phyloP scores from a whole-genome alignment of 2,113 vertebrate genomes.

The Chloroceryle aenea region DNA sequence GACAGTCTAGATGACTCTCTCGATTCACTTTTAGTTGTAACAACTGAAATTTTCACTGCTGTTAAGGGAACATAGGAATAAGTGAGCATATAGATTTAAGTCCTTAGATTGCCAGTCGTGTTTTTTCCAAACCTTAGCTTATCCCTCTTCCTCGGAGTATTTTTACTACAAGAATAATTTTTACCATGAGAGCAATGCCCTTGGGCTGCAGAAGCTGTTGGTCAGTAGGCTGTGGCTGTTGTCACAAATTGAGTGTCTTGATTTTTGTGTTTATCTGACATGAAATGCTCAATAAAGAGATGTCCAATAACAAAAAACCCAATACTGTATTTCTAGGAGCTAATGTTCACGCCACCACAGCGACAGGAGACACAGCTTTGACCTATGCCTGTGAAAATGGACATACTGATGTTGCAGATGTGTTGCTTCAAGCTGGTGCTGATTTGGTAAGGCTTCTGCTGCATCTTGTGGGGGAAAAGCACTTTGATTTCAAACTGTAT shows the following conservation, averaged over 20 bases:
- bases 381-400: conserved; percentile 99
- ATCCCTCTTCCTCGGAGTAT: not conserved
- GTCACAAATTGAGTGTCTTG: not conserved
- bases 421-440: conserved; percentile 95
- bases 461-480: not conserved
- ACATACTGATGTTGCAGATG: conserved; percentile 97
- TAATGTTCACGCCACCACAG: conserved; percentile 97
- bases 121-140: not conserved
- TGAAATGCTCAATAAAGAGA: not conserved
- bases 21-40: not conserved
- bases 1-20: not conserved
- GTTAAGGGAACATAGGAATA: not conserved
- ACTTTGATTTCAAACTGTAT: not conserved
- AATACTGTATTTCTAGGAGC: conserved; percentile 81
- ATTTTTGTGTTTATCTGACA: not conserved
- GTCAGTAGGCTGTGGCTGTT: not conserved
- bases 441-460: conserved; percentile 87
- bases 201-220: not conserved
- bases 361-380: conserved; percentile 95
- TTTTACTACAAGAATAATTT: not conserved
- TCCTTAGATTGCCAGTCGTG: not conserved
- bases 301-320: not conserved
- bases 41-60: not conserved
- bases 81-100: not conserved
- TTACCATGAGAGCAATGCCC: not conserved